Conservation (phyloP, 2,797 vertebrate genomes). For the Aldrovandia affinis region DNA sequence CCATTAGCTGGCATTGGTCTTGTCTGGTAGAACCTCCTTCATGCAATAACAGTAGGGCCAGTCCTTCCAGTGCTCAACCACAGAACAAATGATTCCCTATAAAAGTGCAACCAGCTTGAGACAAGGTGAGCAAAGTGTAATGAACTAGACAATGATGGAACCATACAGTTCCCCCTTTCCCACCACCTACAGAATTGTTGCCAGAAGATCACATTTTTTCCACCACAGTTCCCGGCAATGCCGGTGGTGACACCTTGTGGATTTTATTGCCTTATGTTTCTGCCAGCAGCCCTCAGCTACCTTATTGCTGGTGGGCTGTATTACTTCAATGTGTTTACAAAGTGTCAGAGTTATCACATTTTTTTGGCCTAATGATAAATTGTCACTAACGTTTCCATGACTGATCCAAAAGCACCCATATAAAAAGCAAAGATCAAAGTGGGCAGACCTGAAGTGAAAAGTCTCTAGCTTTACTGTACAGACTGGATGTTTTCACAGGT, state of each 20-base stretch:
- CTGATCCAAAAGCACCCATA: neutral
- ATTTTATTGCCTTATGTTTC: neutral
- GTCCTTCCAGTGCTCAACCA: neutral
- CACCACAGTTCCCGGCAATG: neutral
- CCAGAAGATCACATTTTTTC: neutral
- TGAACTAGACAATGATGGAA: conserved; percentile 8
- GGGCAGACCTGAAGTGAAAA: neutral
- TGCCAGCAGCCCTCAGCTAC: neutral
- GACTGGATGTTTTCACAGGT: neutral
- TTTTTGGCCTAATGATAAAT: neutral
- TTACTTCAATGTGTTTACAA: neutral
- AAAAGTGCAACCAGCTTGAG: conserved; percentile 31
- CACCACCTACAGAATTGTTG: neutral
- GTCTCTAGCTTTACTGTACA: neutral
- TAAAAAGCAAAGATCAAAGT: neutral
- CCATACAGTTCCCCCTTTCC: neutral
- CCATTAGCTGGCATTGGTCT: neutral
- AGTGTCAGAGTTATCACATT: neutral
- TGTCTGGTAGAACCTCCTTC: neutral
- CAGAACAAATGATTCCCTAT: conserved; percentile 38
- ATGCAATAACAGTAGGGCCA: neutral
- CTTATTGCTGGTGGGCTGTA: neutral
- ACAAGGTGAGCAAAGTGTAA: conserved; percentile 35
- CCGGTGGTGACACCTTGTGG: neutral
- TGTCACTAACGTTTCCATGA: neutral